phyloP scores from a whole-genome alignment of 2,113 vertebrate species.

The Gobius niger region DNA sequence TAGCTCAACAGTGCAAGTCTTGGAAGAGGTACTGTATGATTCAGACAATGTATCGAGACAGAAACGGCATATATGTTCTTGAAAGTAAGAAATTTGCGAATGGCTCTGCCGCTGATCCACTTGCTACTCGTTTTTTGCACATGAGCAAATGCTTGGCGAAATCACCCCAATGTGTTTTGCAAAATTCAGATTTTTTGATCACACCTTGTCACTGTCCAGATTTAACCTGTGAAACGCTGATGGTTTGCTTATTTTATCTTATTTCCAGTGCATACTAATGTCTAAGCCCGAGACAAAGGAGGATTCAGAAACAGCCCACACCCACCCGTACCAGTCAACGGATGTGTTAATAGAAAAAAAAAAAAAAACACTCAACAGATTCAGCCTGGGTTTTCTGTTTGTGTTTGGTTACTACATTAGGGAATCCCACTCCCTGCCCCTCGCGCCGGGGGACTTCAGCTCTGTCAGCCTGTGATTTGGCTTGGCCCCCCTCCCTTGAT shows the following conservation, averaged over 20 bases:
- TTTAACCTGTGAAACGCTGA: neutral
- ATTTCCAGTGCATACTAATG: conserved; percentile 7
- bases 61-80: too few species aligned
- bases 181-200: neutral
- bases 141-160: too few species aligned
- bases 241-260: neutral
- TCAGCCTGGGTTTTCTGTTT: conserved; percentile 15
- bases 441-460: conserved; percentile 67
- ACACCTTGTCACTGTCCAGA: neutral
- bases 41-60: too few species aligned
- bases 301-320: neutral
- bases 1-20: neutral
- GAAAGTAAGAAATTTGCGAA: too few species aligned
- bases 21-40: neutral
- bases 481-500: conserved; percentile 57
- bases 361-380: conserved; percentile 48
- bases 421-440: conserved; percentile 64
- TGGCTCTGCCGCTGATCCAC: too few species aligned
- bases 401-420: conserved; percentile 61
- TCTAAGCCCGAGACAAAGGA: neutral
- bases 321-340: conserved; percentile 60
- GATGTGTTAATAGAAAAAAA: conserved; percentile 70
- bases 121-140: neutral
- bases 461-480: conserved; percentile 74
- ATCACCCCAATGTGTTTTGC: too few species aligned